These are phyloP conservation scores for Synergus laeviventris DNA, from an alignment of 2,888 invertebrate genomes.

Conservation along the genomic window DNA sequence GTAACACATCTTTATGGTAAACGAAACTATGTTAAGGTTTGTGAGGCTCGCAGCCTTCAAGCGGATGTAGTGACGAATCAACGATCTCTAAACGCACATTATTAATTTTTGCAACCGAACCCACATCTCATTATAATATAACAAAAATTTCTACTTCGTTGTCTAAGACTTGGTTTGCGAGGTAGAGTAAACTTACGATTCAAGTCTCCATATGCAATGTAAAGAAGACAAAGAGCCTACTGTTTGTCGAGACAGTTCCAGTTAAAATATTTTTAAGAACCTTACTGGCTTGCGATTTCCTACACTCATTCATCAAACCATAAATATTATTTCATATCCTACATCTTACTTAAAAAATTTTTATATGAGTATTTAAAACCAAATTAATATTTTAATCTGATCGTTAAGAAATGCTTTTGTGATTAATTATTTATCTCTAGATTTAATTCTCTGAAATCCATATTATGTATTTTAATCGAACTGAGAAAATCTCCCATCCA, in stretches of 20 bases:
- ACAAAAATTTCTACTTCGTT: conserved; percentile 14
- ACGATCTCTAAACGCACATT: conserved; percentile 34
- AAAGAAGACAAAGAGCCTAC: conserved; percentile 15
- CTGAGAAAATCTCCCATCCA: background rate
- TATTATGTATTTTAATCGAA: background rate
- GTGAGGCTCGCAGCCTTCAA: conserved; percentile 51
- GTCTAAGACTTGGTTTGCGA: background rate
- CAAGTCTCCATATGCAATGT: background rate
- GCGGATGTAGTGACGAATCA: conserved; percentile 22
- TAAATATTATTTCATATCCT: background rate
- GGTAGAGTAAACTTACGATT: conserved; percentile 1
- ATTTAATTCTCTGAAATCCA: background rate
- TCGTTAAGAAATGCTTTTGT: background rate
- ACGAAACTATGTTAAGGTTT: conserved; percentile 60
- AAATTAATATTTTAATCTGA: background rate
- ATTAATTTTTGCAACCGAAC: conserved; percentile 12
- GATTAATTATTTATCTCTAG: background rate
- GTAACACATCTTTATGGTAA: conserved; percentile 53
- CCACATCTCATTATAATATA: background rate
- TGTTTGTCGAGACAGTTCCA: conserved; percentile 7
- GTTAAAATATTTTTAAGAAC: background rate
- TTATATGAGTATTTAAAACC: too few species aligned
- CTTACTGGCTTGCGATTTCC: background rate
- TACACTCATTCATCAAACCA: background rate
- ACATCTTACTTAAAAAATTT: too few species aligned